Base-by-base conservation (phyloP, 2,113 vertebrate genomes). In the Nothocercus nigrocapillus region DNA sequence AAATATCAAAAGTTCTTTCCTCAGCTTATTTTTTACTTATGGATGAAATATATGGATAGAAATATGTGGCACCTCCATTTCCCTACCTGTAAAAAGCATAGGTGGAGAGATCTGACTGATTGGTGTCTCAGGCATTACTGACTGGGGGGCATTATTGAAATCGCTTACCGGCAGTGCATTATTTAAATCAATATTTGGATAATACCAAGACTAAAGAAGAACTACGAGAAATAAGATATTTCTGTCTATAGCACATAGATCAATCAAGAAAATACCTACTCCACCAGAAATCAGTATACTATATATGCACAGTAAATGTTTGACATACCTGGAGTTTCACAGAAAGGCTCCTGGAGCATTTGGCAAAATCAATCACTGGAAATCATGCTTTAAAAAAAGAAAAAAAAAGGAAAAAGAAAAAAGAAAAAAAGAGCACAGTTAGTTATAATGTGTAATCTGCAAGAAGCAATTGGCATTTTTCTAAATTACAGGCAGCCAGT, bases 131-230 rank as follows among this genome's bases (percentile, higher is more conserved):
- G 64, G 70, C 77, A 28, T 70, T 90, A 81, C 49, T 3, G 3
- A 1, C 63, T 53, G 6, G 22, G 7, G 63, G 56, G 9, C 27
- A 38, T 7, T 45, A 30, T 34, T 63, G 34, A 58, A 58, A 58
- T 32, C 72, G 47, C 76, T 92, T 89, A 56, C 44, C n/a, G 68
- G 40, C 7, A 51, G 13, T n/a, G 21, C 68, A 77, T 81, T 94
- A 86, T 72, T 90, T 70, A 86, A 90, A 82, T 93, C 90, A 86
- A 75, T 90, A 82, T 74, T 88, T 86, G 30, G 73, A 75, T 72
- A 94, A 70, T 72, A 75, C 27, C 7, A 83, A 72, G 45, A 61
- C 5, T 83, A 88, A 93, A 78, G 42, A 32, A 13, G 17, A 90
- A 56, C 47, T 63, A 58, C 0, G 1, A 27, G 42, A 88, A 95